Base-by-base conservation (phyloP, 2,113 vertebrate genomes). In the Hypocryptadius cinnamomeus region DNA sequence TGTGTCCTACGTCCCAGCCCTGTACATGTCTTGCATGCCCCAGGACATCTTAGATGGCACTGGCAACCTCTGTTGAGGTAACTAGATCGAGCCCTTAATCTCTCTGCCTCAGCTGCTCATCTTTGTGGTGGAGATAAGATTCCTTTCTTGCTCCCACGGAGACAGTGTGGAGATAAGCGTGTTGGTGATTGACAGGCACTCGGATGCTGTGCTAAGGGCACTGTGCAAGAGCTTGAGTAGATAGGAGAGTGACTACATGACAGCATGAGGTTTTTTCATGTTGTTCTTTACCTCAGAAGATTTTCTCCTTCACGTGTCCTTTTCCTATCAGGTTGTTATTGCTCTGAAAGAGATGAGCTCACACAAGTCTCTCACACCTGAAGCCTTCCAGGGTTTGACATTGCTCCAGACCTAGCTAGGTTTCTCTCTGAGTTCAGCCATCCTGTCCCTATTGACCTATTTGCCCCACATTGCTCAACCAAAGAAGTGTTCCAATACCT, bases 161-260 rank as follows among this genome's bases (percentile, higher is more conserved):
- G 79, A 80, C 82, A 84, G 73, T 8, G 40, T 42, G 53, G 57
- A 93, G 92, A 92, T 95, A 93, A 94, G 77, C 3, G 2, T 15
- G 8, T 5, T 50, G 51, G 65, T 94, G 96, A 96, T 76, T 95
- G 94, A 72, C 94, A 85, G 72, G 48, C 66, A 57, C 84, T 72
- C 0, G 6, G 77, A 40, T 90, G 61, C 73, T 71, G 12, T 79
- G 85, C 47, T 87, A 50, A 82, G 84, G 95, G 79, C 84, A 76
- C 66, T 54, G 65, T 79, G 59, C 80, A 87, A 85, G 70, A 93
- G 53, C 66, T 40, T 54, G 50, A 61, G 78, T n/a, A 87, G 94
- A 92, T 93, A 94, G 92, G 42, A 82, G 31, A 59, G 59, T 45
- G 83, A 89, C 83, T 95, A 39, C 57, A 85, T 87, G 86, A 60